A percentile compares a stretch with the other conserved stretches of the same genome.
phyloP scores from a whole-genome alignment of 2,113 vertebrate species.

The Panurus biarmicus region DNA sequence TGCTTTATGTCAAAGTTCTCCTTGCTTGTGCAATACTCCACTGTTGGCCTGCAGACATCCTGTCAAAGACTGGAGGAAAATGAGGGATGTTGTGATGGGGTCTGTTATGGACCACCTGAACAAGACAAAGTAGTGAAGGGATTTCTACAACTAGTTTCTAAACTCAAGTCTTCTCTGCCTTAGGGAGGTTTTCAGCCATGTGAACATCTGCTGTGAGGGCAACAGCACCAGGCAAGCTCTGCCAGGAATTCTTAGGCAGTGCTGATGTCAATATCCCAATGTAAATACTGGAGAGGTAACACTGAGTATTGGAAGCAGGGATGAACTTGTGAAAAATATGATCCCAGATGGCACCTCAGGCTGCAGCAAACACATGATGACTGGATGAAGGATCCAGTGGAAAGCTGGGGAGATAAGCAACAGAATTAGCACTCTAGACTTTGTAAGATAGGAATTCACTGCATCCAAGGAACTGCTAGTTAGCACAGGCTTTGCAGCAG shows the following conservation, averaged over 20 bases:
- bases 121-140: neutral
- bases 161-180: neutral
- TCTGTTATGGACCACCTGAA: neutral
- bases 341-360: neutral
- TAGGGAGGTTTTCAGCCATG: neutral
- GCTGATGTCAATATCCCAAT: neutral
- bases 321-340: neutral
- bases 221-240: neutral
- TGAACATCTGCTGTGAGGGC: neutral
- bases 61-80: neutral
- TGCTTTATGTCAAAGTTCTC: neutral
- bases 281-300: neutral
- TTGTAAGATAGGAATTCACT: neutral
- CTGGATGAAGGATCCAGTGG: neutral
- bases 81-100: neutral
- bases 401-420: neutral
- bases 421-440: neutral
- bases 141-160: neutral
- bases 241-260: neutral
- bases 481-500: neutral
- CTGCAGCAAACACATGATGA: neutral
- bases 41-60: neutral
- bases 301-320: neutral
- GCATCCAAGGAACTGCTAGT: neutral
- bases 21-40: neutral